A percentile compares a stretch with the other conserved stretches of the same genome.
Conservation (phyloP, 2,113 vertebrate species). For the Muscicapa adusta region DNA sequence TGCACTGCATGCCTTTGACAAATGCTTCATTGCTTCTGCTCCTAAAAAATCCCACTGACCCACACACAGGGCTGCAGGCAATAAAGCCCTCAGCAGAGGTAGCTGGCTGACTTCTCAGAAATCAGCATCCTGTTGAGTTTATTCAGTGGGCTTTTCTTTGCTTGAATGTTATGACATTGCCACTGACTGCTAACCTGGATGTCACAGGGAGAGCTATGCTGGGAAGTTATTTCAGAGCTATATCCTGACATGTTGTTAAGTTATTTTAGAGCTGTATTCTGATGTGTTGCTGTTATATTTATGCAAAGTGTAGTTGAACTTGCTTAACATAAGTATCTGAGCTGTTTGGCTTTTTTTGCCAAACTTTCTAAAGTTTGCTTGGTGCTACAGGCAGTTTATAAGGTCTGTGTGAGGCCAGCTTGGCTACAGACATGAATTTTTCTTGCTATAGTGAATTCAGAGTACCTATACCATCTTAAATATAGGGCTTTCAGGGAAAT, state of each 20-base stretch:
- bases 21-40: background rate
- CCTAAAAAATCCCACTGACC: background rate
- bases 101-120: background rate
- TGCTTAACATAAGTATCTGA: background rate
- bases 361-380: background rate
- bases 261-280: background rate
- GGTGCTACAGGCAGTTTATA: background rate
- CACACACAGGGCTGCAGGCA: background rate
- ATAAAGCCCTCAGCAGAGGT: background rate
- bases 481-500: rapidly evolving
- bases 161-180: background rate
- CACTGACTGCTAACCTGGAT: background rate
- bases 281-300: background rate
- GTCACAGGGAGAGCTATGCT: background rate
- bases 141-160: background rate
- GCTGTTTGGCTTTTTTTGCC: background rate
- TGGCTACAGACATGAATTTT: background rate
- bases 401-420: background rate
- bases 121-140: background rate
- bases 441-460: background rate
- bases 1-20: background rate
- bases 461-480: background rate
- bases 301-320: background rate
- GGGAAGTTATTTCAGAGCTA: background rate
- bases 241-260: background rate